A percentile compares a stretch with the other conserved stretches of the same genome.
Evolutionary conservation across 2,113 vertebrate genomes (phyloP).

Genomic region (Melanerpes formicivorus): DNA sequence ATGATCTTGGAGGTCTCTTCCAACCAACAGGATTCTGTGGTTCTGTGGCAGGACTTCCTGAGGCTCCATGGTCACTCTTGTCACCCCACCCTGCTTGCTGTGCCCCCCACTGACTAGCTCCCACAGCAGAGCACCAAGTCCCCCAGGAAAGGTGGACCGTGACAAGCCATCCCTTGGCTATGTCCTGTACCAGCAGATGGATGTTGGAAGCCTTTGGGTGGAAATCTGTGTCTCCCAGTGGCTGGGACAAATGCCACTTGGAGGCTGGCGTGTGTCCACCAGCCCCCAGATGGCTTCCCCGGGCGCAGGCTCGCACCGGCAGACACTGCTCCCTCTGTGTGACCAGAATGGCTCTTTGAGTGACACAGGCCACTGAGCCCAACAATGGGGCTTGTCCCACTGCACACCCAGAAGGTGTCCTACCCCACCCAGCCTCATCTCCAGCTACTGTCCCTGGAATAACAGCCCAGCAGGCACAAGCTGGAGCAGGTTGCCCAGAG

Average conservation of each 20-base stretch:
- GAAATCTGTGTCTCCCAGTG: rapidly evolving
- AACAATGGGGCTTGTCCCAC: background rate
- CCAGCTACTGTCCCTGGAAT: background rate
- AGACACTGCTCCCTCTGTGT: background rate
- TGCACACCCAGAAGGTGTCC: background rate
- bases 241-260: background rate
- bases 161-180: rapidly evolving
- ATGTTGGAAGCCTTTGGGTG: rapidly evolving
- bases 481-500: too few species aligned
- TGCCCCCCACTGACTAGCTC: too few species aligned
- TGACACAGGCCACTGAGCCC: background rate
- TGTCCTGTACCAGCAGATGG: rapidly evolving
- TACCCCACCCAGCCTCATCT: background rate
- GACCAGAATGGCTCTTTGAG: background rate
- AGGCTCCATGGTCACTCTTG: background rate
- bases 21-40: too few species aligned
- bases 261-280: background rate
- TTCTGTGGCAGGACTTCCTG: background rate
- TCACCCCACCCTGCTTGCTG: too few species aligned
- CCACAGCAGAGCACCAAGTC: background rate
- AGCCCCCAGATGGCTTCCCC: background rate
- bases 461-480: background rate
- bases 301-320: background rate
- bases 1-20: too few species aligned
- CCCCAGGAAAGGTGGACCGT: rapidly evolving